Evolutionary conservation across 2,797 vertebrate genomes (phyloP), one percentile per base, ranked within the genome.

Genomic region (Mionectes olivaceus): DNA sequence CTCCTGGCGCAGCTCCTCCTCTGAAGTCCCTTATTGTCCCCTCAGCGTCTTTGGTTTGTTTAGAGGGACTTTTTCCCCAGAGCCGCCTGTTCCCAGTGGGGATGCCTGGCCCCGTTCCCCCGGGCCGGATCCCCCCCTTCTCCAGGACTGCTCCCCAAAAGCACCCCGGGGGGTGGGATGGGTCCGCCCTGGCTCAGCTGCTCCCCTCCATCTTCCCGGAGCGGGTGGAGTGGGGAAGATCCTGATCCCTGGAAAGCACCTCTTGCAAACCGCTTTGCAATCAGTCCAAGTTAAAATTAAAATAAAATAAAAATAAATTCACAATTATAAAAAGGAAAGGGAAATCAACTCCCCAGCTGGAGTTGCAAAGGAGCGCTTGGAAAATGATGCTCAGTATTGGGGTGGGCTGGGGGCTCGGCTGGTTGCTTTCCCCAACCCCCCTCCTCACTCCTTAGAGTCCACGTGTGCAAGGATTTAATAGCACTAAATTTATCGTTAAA

Each of bases 11-110:
- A 84, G 83, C 74, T 53, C 81, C 81, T 88, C 90, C 89, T 97
- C 93, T 91, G 93, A 90, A 96, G 95, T 91, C 81, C 93, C 94
- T 92, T 33, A 80, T 93, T 96, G 96, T 96, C 94, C 67, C 86
- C 30, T 56, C 75, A 44, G 69, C 7, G 50, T 83, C 73, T 90
- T 87, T 6, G 43, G 68, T 59, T 84, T 92, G 33, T 65, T 78
- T 87, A 52, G 78, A 81, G 57, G 88, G 83, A 90, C 85, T 90
- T 95, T 90, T 81, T 94, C 92, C 87, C 50, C 50, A 44, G 33
- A 92, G 93, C 95, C 92, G 91, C 84, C 92, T 89, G 82, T 47
- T 89, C 83, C n/a, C 93, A 95, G 96, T 85, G 84, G 93, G 65
- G 77, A 25, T 84, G 71, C 89, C 63, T 41, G 71, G 86, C 27